Conservation (phyloP, 2,113 vertebrate genomes). For the Thinocorus orbignyianus region DNA sequence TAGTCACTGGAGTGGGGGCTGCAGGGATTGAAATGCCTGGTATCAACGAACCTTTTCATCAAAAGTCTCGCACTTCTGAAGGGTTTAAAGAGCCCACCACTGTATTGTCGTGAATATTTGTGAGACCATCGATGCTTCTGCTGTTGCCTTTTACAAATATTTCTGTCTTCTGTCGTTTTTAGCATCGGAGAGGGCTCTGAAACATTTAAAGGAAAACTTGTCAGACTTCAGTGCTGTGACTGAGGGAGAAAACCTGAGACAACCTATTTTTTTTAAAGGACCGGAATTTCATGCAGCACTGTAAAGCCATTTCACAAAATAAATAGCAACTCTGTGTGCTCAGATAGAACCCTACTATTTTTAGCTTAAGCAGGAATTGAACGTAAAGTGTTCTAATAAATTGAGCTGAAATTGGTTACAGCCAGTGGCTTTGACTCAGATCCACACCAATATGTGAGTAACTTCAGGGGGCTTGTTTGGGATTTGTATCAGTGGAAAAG, state of each 20-base stretch:
- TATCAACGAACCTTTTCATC: background rate
- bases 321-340: slow-evolving; percentile 43
- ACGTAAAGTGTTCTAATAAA: slow-evolving; percentile 13
- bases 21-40: background rate
- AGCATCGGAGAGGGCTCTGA: background rate
- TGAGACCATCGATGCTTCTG: background rate
- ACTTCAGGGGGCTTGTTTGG: background rate
- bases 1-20: background rate
- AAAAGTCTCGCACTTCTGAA: background rate
- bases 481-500: background rate
- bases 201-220: background rate
- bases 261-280: background rate
- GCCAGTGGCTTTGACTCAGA: slow-evolving; percentile 8
- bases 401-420: slow-evolving; percentile 15
- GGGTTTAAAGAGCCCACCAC: background rate
- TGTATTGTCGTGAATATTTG: background rate
- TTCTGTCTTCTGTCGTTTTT: background rate
- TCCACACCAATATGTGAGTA: background rate
- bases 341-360: slow-evolving; percentile 23
- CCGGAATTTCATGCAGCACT: background rate
- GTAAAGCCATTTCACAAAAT: slow-evolving; percentile 41
- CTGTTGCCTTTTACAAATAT: background rate
- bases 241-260: background rate
- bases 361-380: slow-evolving; percentile 24
- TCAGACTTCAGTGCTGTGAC: background rate